Conservation (phyloP, 2,113 vertebrate species). For the Ascaphus truei region DNA sequence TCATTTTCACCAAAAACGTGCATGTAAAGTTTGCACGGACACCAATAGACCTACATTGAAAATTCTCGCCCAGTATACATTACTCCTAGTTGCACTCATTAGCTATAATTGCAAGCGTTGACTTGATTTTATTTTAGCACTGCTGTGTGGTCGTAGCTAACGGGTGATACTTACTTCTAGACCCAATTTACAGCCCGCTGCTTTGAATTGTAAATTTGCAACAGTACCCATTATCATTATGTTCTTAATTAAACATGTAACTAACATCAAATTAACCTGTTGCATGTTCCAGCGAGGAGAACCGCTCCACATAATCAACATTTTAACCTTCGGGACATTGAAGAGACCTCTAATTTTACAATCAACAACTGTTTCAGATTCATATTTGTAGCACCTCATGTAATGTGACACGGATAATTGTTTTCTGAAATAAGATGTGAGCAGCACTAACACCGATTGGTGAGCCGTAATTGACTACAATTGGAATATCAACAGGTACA, state of each 20-base stretch:
- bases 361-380: neutral
- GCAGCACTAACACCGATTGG: no score
- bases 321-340: neutral
- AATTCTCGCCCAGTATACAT: neutral
- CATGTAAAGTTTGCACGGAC: neutral
- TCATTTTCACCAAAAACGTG: no score
- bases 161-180: neutral
- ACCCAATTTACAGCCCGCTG: slow-evolving; percentile 20
- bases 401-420: slow-evolving; percentile 12
- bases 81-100: neutral
- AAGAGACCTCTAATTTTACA: neutral
- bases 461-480: no score
- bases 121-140: neutral
- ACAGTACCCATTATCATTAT: neutral
- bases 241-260: slow-evolving; percentile 27
- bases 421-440: neutral
- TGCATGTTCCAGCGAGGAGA: slow-evolving; percentile 6
- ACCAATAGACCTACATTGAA: neutral
- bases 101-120: slow-evolving; percentile 16
- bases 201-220: slow-evolving; percentile 24
- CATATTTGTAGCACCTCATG: neutral
- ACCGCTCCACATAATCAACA: neutral
- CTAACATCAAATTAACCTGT: slow-evolving; percentile 26
- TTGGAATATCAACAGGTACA: no score
- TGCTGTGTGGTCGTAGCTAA: neutral